Percentiles rank a stretch among this genome's conserved stretches.
These are phyloP conservation scores for Gracilinanus agilis DNA, from an alignment of 2,113 vertebrate genomes.

Conservation along the genomic window DNA sequence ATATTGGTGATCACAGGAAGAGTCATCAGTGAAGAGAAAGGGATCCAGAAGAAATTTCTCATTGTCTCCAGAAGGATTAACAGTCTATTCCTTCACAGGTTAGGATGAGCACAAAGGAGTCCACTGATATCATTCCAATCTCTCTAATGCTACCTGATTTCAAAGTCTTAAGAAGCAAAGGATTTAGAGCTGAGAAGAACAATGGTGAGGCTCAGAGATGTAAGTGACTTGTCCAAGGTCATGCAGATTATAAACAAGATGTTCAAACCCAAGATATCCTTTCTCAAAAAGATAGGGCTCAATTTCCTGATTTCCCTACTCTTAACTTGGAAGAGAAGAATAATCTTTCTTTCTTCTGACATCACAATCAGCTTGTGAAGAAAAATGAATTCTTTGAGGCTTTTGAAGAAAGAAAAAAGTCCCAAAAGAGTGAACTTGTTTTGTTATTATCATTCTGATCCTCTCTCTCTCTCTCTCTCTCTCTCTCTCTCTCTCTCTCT, in stretches of 20 bases:
- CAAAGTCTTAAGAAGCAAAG: not conserved
- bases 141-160: not conserved
- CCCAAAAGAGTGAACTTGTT: not conserved
- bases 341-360: not conserved
- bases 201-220: not conserved
- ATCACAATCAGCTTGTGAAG: not conserved
- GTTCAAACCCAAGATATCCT: not conserved
- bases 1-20: not conserved
- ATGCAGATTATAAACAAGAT: not conserved
- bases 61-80: not conserved
- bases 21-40: not conserved
- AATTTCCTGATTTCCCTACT: not conserved
- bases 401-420: not conserved
- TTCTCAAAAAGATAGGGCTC: not conserved
- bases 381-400: not conserved
- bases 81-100: not conserved
- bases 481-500: too few species aligned
- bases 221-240: not conserved
- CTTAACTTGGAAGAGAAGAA: not conserved
- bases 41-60: not conserved
- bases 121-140: not conserved
- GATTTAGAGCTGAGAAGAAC: not conserved
- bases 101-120: not conserved
- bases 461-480: too few species aligned
- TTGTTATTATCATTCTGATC: not conserved